Conservation (phyloP, 2,888 invertebrate genomes). For the Cyclophora punctaria region DNA sequence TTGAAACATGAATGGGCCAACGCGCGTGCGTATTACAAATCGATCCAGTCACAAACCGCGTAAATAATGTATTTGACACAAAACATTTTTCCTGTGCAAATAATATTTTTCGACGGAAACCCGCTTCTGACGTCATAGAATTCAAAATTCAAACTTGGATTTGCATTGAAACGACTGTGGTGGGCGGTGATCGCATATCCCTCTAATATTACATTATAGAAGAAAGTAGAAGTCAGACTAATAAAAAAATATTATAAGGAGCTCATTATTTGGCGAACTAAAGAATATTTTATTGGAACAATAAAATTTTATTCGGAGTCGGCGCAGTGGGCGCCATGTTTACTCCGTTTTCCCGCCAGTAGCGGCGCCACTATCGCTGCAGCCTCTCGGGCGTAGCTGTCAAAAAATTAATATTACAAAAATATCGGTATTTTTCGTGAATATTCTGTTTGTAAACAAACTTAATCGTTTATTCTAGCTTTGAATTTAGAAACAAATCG, state of each 20-base stretch:
- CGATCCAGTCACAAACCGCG: constrained; percentile 49
- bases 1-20: constrained; percentile 49
- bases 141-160: constrained; percentile 18
- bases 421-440: constrained; percentile 21
- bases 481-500: constrained; percentile 8
- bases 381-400: constrained; percentile 64
- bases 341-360: constrained; percentile 45
- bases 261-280: constrained; percentile 14
- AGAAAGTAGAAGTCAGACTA: constrained; percentile 3
- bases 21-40: constrained; percentile 63
- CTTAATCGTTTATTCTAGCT: constrained; percentile 1
- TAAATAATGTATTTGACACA: constrained; percentile 60
- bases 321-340: constrained; percentile 43
- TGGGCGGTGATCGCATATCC: background rate
- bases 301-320: constrained; percentile 46
- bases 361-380: constrained; percentile 61
- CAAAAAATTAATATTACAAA: constrained; percentile 43
- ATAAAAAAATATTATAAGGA: constrained; percentile 8
- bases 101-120: constrained; percentile 26
- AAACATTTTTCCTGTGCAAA: constrained; percentile 29
- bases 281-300: constrained; percentile 28
- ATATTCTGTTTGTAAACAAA: constrained; percentile 16
- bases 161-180: constrained; percentile 4
- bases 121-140: constrained; percentile 18
- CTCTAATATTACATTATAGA: constrained; percentile 3